Base-by-base conservation (phyloP, 2,797 vertebrate species). In the Arctocebus calabarensis region DNA sequence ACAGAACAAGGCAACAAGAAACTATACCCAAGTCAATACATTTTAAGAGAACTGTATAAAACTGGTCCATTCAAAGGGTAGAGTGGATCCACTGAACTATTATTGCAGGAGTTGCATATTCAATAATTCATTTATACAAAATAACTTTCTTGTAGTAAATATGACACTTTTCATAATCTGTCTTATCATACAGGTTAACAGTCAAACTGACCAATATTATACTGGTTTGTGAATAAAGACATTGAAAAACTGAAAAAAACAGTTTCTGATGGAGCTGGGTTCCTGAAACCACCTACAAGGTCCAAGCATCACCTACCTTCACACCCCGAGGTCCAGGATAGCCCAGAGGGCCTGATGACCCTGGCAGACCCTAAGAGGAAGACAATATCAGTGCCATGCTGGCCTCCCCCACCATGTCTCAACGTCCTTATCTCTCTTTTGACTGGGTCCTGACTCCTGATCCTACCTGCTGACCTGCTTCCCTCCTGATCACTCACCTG, bases 281-380 rank as follows among this genome's bases (percentile, higher is more conserved):
- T 20, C 64, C 74, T 1, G 0, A 55, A 66, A 19, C n/a, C 70
- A 55, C 48, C 43, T 11, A 0, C 20, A 23, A 34, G 57, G 14
- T 29, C 27, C 48, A 22, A 3, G 29, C 2, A n/a, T 77, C 6
- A 75, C 98, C 98, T 98, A 99, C 99, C 99, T 99, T 99, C 90
- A 99, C 99, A 96, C 99, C 99, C 1, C 99, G 99, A 90, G 98
- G 98, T 88, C 99, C 99, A 3, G 99, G 99, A 78, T 99, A 99
- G 37, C 99, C 99, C 0, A 98, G 64, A 2, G 99, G 99, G 37
- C 99, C 99, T 27, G 98, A 98, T 8, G 98, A 94, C 34, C 99
- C 99, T 19, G 89, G 40, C 45, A 98, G 97, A 81, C 99, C 99
- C 99, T 99, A 94, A 71, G 64, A 90, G 12, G 59, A 68, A 92